Conservation (phyloP, 2,797 vertebrate genomes). For the Molossus molossus region DNA sequence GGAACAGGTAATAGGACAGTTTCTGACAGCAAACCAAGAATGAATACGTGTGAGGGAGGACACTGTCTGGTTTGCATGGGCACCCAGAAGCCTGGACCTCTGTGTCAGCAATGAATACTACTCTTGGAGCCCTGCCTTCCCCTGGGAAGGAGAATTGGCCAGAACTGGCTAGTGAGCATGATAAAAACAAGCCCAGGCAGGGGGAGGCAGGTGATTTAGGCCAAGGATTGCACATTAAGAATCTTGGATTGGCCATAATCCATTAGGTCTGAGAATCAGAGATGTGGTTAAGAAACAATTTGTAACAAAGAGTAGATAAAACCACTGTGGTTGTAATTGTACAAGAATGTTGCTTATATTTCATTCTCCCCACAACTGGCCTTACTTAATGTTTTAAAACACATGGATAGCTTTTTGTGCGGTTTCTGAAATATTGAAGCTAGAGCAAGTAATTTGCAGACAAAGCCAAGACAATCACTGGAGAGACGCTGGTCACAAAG, state of each 20-base stretch:
- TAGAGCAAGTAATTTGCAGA: slow-evolving; percentile 56
- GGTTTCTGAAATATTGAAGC: slow-evolving; percentile 50
- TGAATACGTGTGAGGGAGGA: not conserved
- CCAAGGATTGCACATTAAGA: slow-evolving; percentile 31
- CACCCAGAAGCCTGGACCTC: not conserved
- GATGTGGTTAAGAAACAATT: slow-evolving; percentile 80
- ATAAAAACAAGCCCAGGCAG: slow-evolving; percentile 37
- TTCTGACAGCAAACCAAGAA: not conserved
- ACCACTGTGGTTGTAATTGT: slow-evolving; percentile 76
- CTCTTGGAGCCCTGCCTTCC: not conserved
- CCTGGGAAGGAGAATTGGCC: not conserved
- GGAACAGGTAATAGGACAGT: not conserved
- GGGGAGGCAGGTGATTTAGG: slow-evolving; percentile 14
- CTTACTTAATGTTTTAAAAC: slow-evolving; percentile 72
- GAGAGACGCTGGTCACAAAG: not conserved
- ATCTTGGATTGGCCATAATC: slow-evolving; percentile 69
- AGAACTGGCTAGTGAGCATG: slow-evolving; percentile 12
- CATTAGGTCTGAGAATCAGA: slow-evolving; percentile 72
- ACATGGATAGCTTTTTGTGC: slow-evolving; percentile 26
- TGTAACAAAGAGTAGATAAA: slow-evolving; percentile 80
- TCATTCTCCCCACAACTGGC: slow-evolving; percentile 61
- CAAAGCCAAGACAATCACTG: slow-evolving; percentile 54
- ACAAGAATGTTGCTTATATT: slow-evolving; percentile 71
- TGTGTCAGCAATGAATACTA: not conserved
- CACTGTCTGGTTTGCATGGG: not conserved